phyloP scores from a whole-genome alignment of 1,140 invertebrate species.

The Ridgeia piscesae region DNA sequence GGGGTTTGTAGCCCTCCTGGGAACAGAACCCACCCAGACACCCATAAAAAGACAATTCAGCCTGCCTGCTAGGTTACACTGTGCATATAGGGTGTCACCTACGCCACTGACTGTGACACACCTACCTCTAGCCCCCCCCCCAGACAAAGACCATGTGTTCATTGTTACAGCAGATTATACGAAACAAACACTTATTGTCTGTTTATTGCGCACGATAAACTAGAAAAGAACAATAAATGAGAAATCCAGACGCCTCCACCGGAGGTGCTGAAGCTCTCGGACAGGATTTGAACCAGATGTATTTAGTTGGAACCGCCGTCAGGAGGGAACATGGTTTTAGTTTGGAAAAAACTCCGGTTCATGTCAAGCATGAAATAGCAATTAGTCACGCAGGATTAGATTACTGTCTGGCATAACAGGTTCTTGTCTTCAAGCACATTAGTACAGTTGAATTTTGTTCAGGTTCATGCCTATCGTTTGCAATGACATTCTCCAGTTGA shows the following conservation, averaged over 20 bases:
- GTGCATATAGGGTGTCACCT: neutral
- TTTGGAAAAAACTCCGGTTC: neutral
- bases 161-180: neutral
- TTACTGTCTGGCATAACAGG: neutral
- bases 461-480: neutral
- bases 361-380: neutral
- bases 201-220: neutral
- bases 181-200: neutral
- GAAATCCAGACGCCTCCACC: neutral
- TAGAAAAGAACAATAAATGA: neutral
- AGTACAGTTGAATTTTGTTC: neutral
- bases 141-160: neutral
- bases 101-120: neutral
- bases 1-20: neutral
- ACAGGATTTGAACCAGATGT: neutral
- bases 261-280: neutral
- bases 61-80: neutral
- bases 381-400: neutral
- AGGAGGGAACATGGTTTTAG: neutral
- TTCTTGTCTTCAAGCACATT: neutral
- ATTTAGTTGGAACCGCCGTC: neutral
- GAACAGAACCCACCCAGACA: neutral
- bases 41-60: slow-evolving; percentile 1
- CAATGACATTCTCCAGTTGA: neutral
- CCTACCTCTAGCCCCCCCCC: neutral